Evolutionary conservation across 2,888 invertebrate genomes (phyloP), one percentile per base, ranked within the genome.

Genomic region (Periphyllus acericola): DNA sequence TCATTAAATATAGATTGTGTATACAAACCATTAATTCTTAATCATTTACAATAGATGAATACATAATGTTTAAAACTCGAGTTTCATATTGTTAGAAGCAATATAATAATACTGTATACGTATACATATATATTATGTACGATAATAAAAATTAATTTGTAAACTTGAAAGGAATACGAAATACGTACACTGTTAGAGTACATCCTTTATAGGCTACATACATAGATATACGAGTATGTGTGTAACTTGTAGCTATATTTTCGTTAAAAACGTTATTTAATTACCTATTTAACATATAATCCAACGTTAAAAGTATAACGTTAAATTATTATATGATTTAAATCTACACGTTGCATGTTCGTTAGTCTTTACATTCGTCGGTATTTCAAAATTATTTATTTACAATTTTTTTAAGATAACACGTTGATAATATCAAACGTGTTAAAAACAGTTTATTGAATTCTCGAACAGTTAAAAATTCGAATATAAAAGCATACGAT

Each of bases 1-100:
- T 55, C 52, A 52, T 52, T 82, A 72, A 72, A n/a, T 72, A 52
- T 52, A 8, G n/a, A 82, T 19, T 52, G 29, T 68, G 29, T 68
- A n/a, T n/a, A 68, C 68, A n/a, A 68, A 68, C 14, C n/a, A 29
- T 29, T 68, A 29, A n/a, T 29, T 29, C 29, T 68, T n/a, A 68
- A 68, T 11, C 29, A 29, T 68, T 68, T 68, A 68, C 68, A 29
- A 14, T 25, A 29, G 29, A 29, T 68, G n/a, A 68, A 68, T 75
- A 75, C 46, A 19, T 21, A 40, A 72, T 46, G 25, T 60, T 60
- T 25, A 60, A 25, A 46, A 11, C 21, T 68, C 40, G 6, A 81
- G 46, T 68, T 25, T 14, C 21, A 19, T 68, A 21, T 71, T 71
- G 11, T n/a, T 52, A 78, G 29, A 55, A 0, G 52, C 14, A 55